Evolutionary conservation across 2,797 vertebrate genomes (phyloP), one percentile per base, ranked within the genome.

Genomic region (Myotis vivesi): DNA sequence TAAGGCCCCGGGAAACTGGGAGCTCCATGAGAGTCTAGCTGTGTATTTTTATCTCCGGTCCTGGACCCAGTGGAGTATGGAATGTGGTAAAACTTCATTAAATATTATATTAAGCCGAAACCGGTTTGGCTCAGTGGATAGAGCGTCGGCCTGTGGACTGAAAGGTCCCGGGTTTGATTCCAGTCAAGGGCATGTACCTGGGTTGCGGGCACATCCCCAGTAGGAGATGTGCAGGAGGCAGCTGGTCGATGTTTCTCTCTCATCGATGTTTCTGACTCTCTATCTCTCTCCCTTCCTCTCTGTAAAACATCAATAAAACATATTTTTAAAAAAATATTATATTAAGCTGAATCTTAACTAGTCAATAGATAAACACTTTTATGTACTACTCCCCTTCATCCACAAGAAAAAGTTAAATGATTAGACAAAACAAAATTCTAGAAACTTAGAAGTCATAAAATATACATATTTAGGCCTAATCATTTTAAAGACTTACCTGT

Each of bases 341-440:
- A 46, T 80, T 84, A 62, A 30, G 44, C 33, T 38, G 53, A 93
- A 46, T 53, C 49, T 82, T 73, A 62, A 23, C n/a, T 59, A 68
- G 13, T 62, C 59, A 77, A 77, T 28, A 81, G 89, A 79, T 62
- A 28, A 76, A 6, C 28, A 64, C 11, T 55, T 55, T 69, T 46
- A 41, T 46, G 5, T 46, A 53, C 75, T 77, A 81, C 38, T 41
- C 51, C n/a, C 13, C 55, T 86, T 71, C 33, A 82, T 30, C 30
- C 33, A 69, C 9, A 82, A 6, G 77, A 81, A 53, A 92, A 91
- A 86, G 12, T 9, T 44, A 69, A 72, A 55, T 72, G 85, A 80
- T 89, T 85, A 87, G 51, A 81, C 11, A 77, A 93, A 93, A 75
- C 7, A 66, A 92, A 92, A 75, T 79, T 79, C 49, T 77, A 87